These are phyloP conservation scores for Agrilus cyanescens DNA, from an alignment of 2,888 invertebrate species.

Conservation along the genomic window DNA sequence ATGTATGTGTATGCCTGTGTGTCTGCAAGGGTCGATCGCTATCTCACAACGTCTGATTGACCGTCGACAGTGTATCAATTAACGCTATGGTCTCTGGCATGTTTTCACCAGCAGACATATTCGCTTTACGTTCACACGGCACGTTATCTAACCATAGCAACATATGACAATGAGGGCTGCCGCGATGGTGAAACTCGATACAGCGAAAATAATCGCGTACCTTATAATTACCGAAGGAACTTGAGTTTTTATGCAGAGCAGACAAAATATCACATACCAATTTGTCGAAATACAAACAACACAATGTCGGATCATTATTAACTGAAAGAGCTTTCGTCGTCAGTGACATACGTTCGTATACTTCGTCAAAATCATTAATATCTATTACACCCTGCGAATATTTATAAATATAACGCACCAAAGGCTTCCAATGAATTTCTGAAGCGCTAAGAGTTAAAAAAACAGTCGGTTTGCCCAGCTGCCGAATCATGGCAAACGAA, in stretches of 20 bases:
- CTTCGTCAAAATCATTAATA: constrained; percentile 5
- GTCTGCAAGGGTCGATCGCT: constrained; percentile 20
- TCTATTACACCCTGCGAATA: constrained; percentile 10
- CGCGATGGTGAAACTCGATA: constrained; percentile 29
- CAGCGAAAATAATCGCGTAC: constrained; percentile 24
- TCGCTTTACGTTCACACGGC: constrained; percentile 14
- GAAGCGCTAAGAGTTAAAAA: constrained; percentile 32
- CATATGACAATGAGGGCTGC: constrained; percentile 23
- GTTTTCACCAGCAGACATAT: no score
- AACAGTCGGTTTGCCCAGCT: constrained; percentile 29
- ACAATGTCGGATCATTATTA: constrained; percentile 25
- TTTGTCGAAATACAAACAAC: constrained; percentile 26
- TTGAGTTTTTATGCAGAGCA: constrained; percentile 17
- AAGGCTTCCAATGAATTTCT: constrained; percentile 28
- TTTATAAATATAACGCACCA: constrained; percentile 27
- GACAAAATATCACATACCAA: constrained; percentile 22
- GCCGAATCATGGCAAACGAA: constrained; percentile 32
- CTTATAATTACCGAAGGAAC: constrained; percentile 25
- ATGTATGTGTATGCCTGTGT: constrained; percentile 24
- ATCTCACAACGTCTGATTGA: constrained; percentile 16
- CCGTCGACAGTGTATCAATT: constrained; percentile 21
- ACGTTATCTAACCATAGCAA: constrained; percentile 28
- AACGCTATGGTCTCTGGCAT: constrained; percentile 17
- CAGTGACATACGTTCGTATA: constrained; percentile 16
- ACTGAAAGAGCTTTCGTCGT: no score